A percentile compares a stretch with the other conserved stretches of the same genome.
Conservation (phyloP, 1,140 invertebrate genomes). For the Anastatus disparis region DNA sequence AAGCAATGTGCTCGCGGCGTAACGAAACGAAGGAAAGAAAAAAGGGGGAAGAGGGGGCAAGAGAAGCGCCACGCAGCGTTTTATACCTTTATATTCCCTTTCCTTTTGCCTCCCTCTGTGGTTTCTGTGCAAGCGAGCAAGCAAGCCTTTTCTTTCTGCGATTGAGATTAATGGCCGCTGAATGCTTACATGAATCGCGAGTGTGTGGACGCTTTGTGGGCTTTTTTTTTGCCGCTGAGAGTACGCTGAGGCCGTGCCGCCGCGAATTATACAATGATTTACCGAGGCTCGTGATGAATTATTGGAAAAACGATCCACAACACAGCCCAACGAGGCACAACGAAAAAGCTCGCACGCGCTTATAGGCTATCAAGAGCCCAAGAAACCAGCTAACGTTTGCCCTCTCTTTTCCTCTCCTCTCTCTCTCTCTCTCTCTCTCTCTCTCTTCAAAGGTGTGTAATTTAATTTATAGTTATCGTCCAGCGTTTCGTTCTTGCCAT, state of each 20-base stretch:
- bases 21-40: too few relatives aligned
- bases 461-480: slow-evolving; percentile 38
- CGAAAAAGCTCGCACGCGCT: neutral
- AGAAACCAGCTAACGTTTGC: too few relatives aligned
- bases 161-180: slow-evolving; percentile 33
- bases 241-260: too few relatives aligned
- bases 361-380: too few relatives aligned
- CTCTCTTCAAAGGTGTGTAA: slow-evolving; percentile 19
- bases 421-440: neutral
- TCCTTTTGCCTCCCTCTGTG: neutral
- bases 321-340: neutral
- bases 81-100: neutral
- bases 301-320: slow-evolving; percentile 38
- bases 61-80: neutral
- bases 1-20: too few relatives aligned
- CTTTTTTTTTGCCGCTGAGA: slow-evolving; percentile 32
- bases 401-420: too few relatives aligned
- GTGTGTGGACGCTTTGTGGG: slow-evolving; percentile 24
- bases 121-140: too few relatives aligned
- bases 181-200: slow-evolving; percentile 35
- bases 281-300: slow-evolving; percentile 34
- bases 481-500: slow-evolving; percentile 6
- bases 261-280: slow-evolving; percentile 40
- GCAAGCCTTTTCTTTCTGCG: slow-evolving; percentile 26
- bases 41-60: neutral